Conservation (phyloP, 2,113 vertebrate species). For the Phocoena phocoena region DNA sequence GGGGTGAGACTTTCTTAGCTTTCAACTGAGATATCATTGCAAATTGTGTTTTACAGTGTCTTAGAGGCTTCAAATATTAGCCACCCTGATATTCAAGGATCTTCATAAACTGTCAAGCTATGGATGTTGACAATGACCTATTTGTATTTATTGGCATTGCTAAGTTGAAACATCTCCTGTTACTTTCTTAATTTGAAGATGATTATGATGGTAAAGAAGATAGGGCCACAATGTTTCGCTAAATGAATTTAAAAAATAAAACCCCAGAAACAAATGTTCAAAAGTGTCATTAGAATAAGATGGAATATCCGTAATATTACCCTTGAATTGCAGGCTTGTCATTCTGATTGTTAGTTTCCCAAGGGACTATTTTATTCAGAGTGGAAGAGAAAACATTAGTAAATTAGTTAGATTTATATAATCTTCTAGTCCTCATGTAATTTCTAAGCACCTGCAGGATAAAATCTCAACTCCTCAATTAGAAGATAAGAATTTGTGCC, state of each 20-base stretch:
- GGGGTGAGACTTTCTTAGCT: background rate
- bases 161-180: background rate
- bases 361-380: background rate
- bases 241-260: background rate
- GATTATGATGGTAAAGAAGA: background rate
- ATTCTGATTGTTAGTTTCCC: background rate
- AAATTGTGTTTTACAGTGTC: background rate
- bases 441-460: background rate
- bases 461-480: background rate
- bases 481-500: background rate
- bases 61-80: background rate
- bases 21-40: background rate
- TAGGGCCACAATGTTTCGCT: background rate
- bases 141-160: background rate
- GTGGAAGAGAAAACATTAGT: background rate
- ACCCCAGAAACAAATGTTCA: background rate
- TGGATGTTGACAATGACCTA: background rate
- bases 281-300: background rate
- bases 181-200: slow-evolving; percentile 4
- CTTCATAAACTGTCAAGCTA: background rate
- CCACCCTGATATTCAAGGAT: background rate
- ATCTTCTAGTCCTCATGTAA: background rate
- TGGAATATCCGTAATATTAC: background rate
- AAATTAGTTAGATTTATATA: background rate
- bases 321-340: background rate